Evolutionary conservation across 1,140 invertebrate genomes (phyloP).

Genomic region (Eueides isabella): DNA sequence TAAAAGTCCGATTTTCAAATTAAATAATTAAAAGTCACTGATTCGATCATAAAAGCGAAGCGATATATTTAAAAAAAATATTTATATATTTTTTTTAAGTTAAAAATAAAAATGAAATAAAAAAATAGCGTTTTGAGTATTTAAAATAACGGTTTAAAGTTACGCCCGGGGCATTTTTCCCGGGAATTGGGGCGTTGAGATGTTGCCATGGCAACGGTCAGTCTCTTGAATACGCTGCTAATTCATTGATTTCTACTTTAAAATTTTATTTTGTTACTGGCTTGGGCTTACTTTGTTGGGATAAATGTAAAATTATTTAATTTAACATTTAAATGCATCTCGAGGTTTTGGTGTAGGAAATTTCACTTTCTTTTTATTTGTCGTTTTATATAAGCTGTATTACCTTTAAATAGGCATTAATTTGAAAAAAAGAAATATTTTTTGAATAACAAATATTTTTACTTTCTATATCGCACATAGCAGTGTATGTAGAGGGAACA

Average conservation of each 20-base stretch:
- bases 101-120: neutral
- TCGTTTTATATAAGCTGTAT: too few relatives aligned
- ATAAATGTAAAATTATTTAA: neutral
- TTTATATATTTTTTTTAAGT: neutral
- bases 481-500: too few relatives aligned
- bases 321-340: neutral
- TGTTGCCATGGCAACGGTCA: constrained; percentile 31
- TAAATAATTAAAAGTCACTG: too few relatives aligned
- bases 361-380: too few relatives aligned
- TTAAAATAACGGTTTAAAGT: constrained; percentile 25
- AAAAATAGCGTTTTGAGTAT: neutral
- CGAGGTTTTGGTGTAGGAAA: neutral
- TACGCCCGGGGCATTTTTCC: constrained; percentile 21
- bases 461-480: too few relatives aligned
- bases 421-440: too few relatives aligned
- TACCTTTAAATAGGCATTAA: too few relatives aligned
- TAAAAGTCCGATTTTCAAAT: neutral
- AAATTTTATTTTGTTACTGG: constrained; percentile 5
- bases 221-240: constrained; percentile 25
- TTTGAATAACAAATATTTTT: too few relatives aligned
- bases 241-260: constrained; percentile 29
- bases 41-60: too few relatives aligned
- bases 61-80: neutral
- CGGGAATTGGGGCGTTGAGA: constrained; percentile 30
- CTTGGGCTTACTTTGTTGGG: neutral